A percentile compares a stretch with the other conserved stretches of the same genome.
These are phyloP conservation scores for Progne subis DNA, from an alignment of 2,113 vertebrate genomes.

Conservation along the genomic window DNA sequence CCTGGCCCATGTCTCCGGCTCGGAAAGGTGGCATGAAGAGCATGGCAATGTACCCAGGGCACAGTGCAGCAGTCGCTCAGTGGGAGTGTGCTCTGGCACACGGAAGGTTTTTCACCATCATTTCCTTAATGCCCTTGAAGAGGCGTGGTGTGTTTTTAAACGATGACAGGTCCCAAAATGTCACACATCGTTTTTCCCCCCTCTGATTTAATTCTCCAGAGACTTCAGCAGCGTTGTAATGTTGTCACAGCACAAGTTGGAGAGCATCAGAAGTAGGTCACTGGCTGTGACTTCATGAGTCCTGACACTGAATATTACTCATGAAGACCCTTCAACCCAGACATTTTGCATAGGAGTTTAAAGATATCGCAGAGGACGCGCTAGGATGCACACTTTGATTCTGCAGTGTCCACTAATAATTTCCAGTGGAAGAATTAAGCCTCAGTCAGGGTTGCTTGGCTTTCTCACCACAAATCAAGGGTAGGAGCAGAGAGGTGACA, in stretches of 20 bases:
- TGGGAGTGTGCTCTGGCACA: background rate
- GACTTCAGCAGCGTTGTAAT: background rate
- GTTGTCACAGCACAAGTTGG: background rate
- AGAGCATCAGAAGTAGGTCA: conserved; percentile 34
- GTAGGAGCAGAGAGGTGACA: background rate
- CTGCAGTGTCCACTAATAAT: conserved; percentile 7
- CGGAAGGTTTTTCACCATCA: background rate
- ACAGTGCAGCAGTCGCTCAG: accelerated
- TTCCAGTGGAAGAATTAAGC: background rate
- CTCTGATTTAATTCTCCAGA: background rate
- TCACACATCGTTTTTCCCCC: background rate
- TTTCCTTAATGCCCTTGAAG: background rate
- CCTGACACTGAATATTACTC: conserved; percentile 5
- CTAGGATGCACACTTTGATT: background rate
- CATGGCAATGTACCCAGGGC: background rate
- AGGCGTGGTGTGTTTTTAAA: background rate
- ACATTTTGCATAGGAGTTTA: conserved; percentile 12
- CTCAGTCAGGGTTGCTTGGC: background rate
- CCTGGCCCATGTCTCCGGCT: accelerated
- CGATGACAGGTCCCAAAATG: background rate
- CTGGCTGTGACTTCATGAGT: background rate
- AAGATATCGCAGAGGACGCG: accelerated
- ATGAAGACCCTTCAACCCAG: conserved; percentile 14
- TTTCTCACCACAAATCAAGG: background rate
- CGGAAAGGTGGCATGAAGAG: background rate